Conservation (phyloP, 64 coral and sea anemone species). For the Montipora sp. region DNA sequence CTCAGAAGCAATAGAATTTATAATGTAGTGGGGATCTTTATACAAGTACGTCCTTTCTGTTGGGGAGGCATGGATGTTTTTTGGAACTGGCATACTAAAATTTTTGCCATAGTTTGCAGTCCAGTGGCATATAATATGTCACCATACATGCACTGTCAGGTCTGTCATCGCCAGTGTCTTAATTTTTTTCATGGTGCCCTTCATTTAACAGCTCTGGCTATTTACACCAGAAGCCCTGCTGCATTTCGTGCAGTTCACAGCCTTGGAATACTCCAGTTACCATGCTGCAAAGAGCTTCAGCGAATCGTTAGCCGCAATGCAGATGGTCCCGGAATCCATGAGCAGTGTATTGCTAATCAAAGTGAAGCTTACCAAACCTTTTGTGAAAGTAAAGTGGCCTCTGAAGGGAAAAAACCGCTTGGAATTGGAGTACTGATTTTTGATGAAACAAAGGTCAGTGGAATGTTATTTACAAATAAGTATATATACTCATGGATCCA, state of each 20-base stretch:
- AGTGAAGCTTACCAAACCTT: neutral
- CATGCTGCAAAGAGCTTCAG: slow-evolving; percentile 11
- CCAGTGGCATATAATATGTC: neutral
- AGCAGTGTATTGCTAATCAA: neutral
- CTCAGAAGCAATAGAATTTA: neutral
- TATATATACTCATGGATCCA: neutral
- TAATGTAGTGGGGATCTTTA: neutral
- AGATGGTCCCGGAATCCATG: slow-evolving; percentile 12
- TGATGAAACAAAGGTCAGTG: slow-evolving; percentile 21
- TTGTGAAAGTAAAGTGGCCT: neutral
- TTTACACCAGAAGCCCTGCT: slow-evolving; percentile 14
- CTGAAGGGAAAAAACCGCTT: slow-evolving; percentile 21
- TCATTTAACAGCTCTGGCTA: slow-evolving; percentile 15
- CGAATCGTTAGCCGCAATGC: slow-evolving; percentile 1
- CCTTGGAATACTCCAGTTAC: slow-evolving; percentile 27
- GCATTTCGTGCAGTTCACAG: slow-evolving; percentile 11
- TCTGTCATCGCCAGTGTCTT: neutral
- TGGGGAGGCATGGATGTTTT: neutral
- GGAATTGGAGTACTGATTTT: slow-evolving; percentile 30
- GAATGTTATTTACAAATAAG: neutral
- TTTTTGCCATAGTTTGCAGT: neutral
- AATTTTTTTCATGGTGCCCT: neutral
- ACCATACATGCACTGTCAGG: neutral
- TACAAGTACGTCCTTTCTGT: neutral
- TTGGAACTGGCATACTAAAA: neutral